Conservation (phyloP, 2,888 invertebrate species). For the Plagodis dolabraria region DNA sequence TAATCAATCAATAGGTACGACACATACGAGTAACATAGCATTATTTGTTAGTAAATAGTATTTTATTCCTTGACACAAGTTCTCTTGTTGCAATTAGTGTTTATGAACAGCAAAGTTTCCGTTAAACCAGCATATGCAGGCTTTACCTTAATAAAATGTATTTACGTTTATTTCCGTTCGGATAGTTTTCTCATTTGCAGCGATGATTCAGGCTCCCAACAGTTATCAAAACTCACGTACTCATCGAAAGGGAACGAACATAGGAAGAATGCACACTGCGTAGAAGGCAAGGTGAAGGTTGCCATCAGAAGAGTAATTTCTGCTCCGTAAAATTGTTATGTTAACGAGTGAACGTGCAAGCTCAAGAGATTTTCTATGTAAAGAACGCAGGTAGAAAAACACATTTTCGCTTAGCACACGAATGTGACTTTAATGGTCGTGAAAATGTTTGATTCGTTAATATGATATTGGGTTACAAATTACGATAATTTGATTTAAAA, state of each 20-base stretch:
- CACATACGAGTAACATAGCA: no score
- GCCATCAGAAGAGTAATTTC: no score
- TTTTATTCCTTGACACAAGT: neutral
- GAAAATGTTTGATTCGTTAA: no score
- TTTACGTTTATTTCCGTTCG: slow-evolving; percentile 36
- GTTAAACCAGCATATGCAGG: neutral
- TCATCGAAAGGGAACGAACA: slow-evolving; percentile 28
- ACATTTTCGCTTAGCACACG: no score
- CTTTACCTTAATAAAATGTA: slow-evolving; percentile 9
- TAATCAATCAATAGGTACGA: no score
- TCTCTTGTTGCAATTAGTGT: neutral
- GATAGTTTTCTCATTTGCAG: slow-evolving; percentile 63
- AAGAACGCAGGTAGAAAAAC: no score
- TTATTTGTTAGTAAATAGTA: neutral
- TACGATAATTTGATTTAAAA: no score
- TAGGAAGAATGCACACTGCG: slow-evolving; percentile 17
- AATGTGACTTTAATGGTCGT: no score
- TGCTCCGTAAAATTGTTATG: no score
- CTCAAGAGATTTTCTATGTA: no score
- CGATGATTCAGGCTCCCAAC: slow-evolving; percentile 46
- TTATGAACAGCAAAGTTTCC: neutral
- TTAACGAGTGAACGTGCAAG: no score
- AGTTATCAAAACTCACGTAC: slow-evolving; percentile 57
- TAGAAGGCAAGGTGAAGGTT: neutral
- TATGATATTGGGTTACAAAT: no score